A percentile compares a stretch with the other conserved stretches of the same genome.
phyloP scores from a whole-genome alignment of 2,113 vertebrate species.

The Enhydra lutris region DNA sequence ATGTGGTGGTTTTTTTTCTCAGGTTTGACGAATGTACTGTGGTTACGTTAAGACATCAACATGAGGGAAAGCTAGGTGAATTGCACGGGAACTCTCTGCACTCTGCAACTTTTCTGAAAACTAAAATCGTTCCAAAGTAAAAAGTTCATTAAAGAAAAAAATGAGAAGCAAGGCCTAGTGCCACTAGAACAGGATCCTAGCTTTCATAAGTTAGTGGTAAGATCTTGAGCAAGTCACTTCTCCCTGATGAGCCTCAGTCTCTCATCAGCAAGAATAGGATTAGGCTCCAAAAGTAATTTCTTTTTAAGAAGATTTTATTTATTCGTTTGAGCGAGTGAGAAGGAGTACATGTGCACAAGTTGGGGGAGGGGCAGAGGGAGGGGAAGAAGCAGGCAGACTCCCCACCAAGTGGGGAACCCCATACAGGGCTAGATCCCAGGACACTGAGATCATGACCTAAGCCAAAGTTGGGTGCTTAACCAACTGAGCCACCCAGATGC shows the following conservation, averaged over 20 bases:
- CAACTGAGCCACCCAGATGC: not conserved
- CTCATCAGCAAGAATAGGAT: not conserved
- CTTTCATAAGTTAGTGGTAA: not conserved
- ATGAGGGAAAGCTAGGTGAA: not conserved
- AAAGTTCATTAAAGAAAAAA: not conserved
- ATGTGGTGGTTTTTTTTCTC: not conserved
- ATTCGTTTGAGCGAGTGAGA: not conserved
- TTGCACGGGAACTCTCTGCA: not conserved
- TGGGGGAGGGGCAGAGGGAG: not conserved
- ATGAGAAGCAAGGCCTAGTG: not conserved
- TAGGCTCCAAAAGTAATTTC: not conserved
- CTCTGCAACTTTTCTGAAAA: not conserved
- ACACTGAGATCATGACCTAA: not conserved
- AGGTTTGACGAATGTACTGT: not conserved
- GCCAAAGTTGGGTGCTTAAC: not conserved
- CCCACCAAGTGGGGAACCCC: not conserved
- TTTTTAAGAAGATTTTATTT: not conserved
- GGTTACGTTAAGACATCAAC: not conserved
- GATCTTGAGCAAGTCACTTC: not conserved
- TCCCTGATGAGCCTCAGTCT: slow-evolving; percentile 7
- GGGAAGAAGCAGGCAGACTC: not conserved
- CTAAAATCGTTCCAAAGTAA: not conserved
- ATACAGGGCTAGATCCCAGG: not conserved
- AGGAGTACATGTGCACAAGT: not conserved
- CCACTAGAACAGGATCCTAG: not conserved